Evolutionary conservation across 2,888 invertebrate genomes (phyloP), one percentile per base, ranked within the genome.

Genomic region (Hybos culiciformis): DNA sequence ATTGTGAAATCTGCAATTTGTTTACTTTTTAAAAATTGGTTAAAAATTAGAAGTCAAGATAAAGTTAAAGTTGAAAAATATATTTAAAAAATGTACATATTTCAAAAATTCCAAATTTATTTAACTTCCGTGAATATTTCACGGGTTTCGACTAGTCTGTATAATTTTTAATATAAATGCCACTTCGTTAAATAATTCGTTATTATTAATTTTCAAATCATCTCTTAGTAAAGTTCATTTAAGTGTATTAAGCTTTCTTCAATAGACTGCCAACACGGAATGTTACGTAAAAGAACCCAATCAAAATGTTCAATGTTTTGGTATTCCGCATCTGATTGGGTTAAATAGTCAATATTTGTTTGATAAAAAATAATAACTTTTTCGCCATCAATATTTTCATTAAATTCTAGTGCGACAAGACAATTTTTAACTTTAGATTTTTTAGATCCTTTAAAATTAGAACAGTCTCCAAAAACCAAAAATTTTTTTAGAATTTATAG

Each of bases 161-260:
- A n/a, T n/a, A n/a, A n/a, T n/a, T n/a, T n/a, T n/a, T n/a, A n/a
- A n/a, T n/a, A n/a, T n/a, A n/a, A n/a, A n/a, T 21, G 32, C 19
- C 12, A 44, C 29, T 26, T 46, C 41, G 31, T 46, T 39, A 44
- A 46, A 44, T 39, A 44, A 29, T 26, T 46, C 42, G n/a, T 40
- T 23, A 37, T 44, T 34, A 24, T 44, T 40, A 21, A 42, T 42
- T 38, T 23, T 38, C 19, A 37, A 14, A 26, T 44, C 31, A 41
- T 38, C 19, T 21, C 34, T 38, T 11, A 44, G n/a, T n/a, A n/a
- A n/a, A n/a, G 37, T 42, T 46, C 32, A 37, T 18, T 37, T 23
- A 47, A 14, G 39, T 40, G 23, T 18, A 26, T 14, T 20, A 37
- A 29, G 19, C 11, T 32, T 37, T 37, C 33, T 42, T 42, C 37